Evolutionary conservation across 2,888 invertebrate species (phyloP).

Genomic region (Diploptera punctata): DNA sequence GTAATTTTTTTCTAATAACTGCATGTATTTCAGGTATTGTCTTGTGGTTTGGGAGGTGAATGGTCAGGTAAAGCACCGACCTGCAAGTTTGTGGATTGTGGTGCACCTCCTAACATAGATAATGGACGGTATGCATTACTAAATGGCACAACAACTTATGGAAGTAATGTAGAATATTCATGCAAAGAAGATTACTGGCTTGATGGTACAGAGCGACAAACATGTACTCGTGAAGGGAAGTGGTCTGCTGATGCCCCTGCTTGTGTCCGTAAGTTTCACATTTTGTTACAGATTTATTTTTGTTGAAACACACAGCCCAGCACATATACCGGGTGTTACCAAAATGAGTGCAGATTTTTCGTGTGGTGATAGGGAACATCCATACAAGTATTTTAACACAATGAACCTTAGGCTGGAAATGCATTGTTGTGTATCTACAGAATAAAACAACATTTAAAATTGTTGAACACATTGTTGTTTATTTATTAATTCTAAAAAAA

Average conservation of each 20-base stretch:
- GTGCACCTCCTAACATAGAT: constrained; percentile 79
- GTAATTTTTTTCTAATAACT: no score
- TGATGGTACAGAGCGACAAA: constrained; percentile 68
- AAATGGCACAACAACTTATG: constrained; percentile 83
- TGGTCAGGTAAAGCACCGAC: constrained; percentile 83
- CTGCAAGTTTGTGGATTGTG: constrained; percentile 88
- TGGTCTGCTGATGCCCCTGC: constrained; percentile 87
- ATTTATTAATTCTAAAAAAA: no score
- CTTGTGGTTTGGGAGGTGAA: constrained; percentile 84
- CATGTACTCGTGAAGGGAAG: constrained; percentile 82
- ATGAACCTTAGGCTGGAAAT: no score
- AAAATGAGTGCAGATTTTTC: no score
- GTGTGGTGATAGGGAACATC: no score
- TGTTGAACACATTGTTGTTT: no score
- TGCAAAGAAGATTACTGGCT: constrained; percentile 87
- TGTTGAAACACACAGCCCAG: no score
- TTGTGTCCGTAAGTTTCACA: constrained; percentile 74
- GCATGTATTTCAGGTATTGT: constrained; percentile 71
- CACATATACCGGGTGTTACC: no score
- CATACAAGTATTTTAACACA: no score
- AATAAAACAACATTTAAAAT: no score
- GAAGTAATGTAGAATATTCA: constrained; percentile 77
- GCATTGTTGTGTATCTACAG: no score
- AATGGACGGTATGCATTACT: constrained; percentile 74
- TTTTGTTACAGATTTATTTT: constrained; percentile 41